phyloP scores from a whole-genome alignment of 2,888 invertebrate species.

The Volucella bombylans region DNA sequence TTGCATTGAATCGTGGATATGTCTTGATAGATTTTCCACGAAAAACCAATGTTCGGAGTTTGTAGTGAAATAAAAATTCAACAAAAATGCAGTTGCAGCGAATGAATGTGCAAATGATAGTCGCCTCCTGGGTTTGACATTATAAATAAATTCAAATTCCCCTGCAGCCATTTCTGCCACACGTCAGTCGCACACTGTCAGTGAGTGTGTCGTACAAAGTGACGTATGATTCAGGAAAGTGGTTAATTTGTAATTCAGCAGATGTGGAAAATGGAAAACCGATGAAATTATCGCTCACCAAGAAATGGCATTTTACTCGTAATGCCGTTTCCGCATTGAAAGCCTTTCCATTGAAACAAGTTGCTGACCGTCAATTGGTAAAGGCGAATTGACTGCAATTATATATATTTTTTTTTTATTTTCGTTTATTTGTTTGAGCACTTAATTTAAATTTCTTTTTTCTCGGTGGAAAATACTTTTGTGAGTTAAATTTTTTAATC shows the following conservation, averaged over 20 bases:
- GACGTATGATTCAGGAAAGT: conserved; percentile 47
- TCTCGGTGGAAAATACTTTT: conserved; percentile 3
- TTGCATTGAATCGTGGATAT: conserved; percentile 49
- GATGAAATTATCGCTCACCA: conserved; percentile 57
- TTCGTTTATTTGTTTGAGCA: background rate
- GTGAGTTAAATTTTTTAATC: conserved; percentile 19
- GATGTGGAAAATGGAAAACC: conserved; percentile 61
- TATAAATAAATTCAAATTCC: conserved; percentile 58
- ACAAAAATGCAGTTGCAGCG: conserved; percentile 29
- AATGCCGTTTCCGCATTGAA: conserved; percentile 46
- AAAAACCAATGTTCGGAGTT: conserved; percentile 49
- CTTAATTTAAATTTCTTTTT: conserved; percentile 43
- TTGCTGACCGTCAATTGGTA: conserved; percentile 32
- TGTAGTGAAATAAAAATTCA: conserved; percentile 22
- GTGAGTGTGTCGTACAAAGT: conserved; percentile 19
- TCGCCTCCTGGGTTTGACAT: conserved; percentile 53
- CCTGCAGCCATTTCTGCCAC: conserved; percentile 5
- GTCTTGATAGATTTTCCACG: conserved; percentile 58
- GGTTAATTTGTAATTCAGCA: conserved; percentile 67
- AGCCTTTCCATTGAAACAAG: conserved; percentile 27
- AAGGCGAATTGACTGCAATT: conserved; percentile 47
- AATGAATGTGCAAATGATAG: conserved; percentile 50
- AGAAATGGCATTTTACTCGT: conserved; percentile 56
- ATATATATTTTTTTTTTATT: conserved; percentile 27
- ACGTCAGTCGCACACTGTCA: conserved; percentile 1